Percentiles rank a stretch among this genome's conserved stretches.
Evolutionary conservation across 2,797 vertebrate genomes (phyloP).

Genomic region (Squalus acanthias): DNA sequence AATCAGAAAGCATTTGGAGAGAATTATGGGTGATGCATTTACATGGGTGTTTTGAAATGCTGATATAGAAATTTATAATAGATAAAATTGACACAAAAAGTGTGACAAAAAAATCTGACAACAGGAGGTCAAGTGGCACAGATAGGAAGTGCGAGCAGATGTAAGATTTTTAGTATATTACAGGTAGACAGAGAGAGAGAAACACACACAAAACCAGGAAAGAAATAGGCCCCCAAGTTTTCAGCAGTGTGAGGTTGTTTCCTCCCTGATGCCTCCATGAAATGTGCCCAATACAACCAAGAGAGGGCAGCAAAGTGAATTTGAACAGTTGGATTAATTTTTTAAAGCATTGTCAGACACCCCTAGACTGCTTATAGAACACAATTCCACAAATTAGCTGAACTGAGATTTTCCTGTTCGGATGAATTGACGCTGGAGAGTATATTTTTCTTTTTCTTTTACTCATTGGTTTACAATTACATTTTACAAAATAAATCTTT

Average conservation of each 20-base stretch:
- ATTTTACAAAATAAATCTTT: background rate
- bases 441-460: background rate
- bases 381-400: background rate
- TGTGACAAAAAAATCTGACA: background rate
- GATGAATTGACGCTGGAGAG: background rate
- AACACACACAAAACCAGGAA: background rate
- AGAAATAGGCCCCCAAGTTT: background rate
- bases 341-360: background rate
- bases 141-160: background rate
- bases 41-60: background rate
- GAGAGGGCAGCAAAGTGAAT: background rate
- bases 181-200: background rate
- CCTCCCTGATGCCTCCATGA: background rate
- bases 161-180: background rate
- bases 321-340: background rate
- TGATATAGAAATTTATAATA: background rate
- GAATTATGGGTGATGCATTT: background rate
- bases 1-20: background rate
- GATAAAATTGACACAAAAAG: background rate
- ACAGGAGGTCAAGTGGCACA: too few species aligned
- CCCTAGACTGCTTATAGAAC: background rate
- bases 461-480: background rate
- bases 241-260: background rate
- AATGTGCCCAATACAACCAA: background rate
- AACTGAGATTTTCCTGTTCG: background rate